phyloP scores from a whole-genome alignment of 2,888 invertebrate genomes.

The Eilema griseolum region DNA sequence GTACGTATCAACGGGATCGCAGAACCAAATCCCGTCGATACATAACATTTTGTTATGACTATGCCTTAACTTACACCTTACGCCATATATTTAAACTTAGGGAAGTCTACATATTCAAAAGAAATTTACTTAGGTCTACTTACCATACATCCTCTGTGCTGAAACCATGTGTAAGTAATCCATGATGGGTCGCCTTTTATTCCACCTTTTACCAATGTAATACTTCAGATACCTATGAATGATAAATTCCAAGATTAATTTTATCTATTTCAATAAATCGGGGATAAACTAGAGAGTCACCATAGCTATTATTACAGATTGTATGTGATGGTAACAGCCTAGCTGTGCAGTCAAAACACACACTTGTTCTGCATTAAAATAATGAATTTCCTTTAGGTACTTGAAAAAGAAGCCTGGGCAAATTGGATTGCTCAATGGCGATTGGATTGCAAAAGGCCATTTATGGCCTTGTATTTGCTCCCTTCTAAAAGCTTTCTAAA shows the following conservation, averaged over 20 bases:
- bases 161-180: constrained; percentile 91
- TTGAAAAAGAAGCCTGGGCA: too few relatives aligned
- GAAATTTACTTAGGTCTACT: constrained; percentile 49
- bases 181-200: constrained; percentile 91
- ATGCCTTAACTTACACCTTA: background rate
- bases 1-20: background rate
- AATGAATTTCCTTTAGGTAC: too few relatives aligned
- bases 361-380: too few relatives aligned
- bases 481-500: too few relatives aligned
- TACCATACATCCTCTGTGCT: constrained; percentile 95
- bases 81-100: too few relatives aligned
- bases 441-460: too few relatives aligned
- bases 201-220: constrained; percentile 88
- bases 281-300: too few relatives aligned
- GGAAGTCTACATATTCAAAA: background rate
- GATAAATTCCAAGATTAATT: background rate
- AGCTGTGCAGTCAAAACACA: too few relatives aligned
- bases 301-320: too few relatives aligned
- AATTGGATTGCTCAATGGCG: too few relatives aligned
- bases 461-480: too few relatives aligned
- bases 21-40: background rate
- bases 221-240: constrained; percentile 90
- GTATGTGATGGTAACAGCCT: too few relatives aligned
- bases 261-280: background rate
- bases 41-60: background rate